phyloP scores from a whole-genome alignment of 1,140 invertebrate species.

The Samia ricini region DNA sequence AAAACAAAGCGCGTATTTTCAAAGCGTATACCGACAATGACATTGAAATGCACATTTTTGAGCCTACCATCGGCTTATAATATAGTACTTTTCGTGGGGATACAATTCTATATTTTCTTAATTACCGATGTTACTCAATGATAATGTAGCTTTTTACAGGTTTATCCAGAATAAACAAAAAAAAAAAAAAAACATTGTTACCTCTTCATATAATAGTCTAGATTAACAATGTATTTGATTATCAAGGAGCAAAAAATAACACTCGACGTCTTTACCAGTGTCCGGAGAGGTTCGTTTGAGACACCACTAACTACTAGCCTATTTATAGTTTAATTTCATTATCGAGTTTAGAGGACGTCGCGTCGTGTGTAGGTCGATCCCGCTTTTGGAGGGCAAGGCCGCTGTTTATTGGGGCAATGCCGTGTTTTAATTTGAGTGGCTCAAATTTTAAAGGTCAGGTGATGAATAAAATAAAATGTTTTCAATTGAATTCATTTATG shows the following conservation, averaged over 20 bases:
- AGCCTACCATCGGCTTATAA: no score
- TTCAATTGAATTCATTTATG: background rate
- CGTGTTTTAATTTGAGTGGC: background rate
- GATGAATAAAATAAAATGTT: background rate
- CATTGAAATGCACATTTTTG: no score
- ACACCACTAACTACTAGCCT: constrained; percentile 22
- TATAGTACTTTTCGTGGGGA: no score
- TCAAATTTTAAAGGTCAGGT: background rate
- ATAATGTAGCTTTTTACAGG: no score
- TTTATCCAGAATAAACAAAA: no score
- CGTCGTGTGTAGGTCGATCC: constrained; percentile 11
- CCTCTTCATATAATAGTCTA: no score
- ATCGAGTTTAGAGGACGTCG: constrained; percentile 12
- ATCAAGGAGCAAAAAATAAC: background rate
- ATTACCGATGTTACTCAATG: no score
- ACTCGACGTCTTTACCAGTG: background rate
- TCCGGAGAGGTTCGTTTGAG: constrained; percentile 13
- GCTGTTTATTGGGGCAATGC: constrained; percentile 14
- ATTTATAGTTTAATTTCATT: constrained; percentile 16
- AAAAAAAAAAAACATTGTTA: no score
- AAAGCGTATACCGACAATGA: no score
- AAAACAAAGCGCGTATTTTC: no score
- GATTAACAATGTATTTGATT: no score
- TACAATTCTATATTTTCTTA: no score
- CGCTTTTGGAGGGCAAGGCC: background rate